Conservation (phyloP, 2,797 vertebrate genomes). For the Microctenopoma lineatum region DNA sequence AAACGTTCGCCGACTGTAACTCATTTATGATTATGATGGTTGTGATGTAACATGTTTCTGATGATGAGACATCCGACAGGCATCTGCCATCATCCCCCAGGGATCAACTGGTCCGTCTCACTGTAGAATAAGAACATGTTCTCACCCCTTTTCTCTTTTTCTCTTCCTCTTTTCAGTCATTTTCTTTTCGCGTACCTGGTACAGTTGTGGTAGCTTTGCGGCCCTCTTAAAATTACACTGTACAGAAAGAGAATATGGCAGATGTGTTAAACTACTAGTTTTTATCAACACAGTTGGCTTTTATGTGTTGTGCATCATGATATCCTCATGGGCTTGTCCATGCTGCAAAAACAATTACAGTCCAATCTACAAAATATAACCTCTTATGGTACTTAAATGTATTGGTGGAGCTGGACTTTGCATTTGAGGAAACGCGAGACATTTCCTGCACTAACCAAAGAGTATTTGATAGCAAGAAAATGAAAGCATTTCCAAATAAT, state of each 20-base stretch:
- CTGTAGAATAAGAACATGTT: no score
- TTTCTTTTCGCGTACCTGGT: constrained; percentile 19
- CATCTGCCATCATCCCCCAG: no score
- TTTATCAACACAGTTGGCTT: constrained; percentile 1
- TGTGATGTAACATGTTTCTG: no score
- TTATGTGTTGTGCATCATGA: neutral
- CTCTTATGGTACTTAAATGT: constrained; percentile 23
- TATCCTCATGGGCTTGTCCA: constrained; percentile 8
- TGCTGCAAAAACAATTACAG: constrained; percentile 14
- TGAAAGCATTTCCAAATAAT: neutral
- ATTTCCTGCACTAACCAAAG: constrained; percentile 7
- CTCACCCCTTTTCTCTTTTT: neutral
- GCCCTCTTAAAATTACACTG: constrained; percentile 20
- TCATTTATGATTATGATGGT: no score
- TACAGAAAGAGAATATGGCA: constrained; percentile 3
- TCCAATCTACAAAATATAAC: neutral
- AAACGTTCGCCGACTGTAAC: no score
- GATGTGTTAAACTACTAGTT: no score
- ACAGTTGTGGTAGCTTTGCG: constrained; percentile 15
- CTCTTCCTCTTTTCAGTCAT: constrained; percentile 2
- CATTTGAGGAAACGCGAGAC: constrained; percentile 6
- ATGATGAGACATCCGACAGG: no score
- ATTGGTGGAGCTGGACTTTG: neutral
- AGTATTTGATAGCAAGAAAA: constrained; percentile 6
- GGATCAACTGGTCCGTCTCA: no score